These are phyloP conservation scores for Metallyticus violacea DNA, from an alignment of 2,888 invertebrate genomes.

Conservation along the genomic window DNA sequence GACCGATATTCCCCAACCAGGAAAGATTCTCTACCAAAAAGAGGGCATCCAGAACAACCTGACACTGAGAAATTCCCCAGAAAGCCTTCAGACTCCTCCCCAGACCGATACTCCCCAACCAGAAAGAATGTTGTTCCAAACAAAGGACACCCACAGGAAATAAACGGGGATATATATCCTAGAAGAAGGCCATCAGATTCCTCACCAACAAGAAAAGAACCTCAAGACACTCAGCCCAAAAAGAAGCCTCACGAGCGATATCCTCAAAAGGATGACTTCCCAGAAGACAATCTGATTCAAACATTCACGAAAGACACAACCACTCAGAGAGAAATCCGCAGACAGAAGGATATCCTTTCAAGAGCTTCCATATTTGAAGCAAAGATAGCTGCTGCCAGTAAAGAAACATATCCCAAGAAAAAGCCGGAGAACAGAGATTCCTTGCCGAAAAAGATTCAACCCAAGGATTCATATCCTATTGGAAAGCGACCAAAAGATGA, in stretches of 20 bases:
- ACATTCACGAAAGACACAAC: constrained; percentile 2
- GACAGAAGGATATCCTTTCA: constrained; percentile 49
- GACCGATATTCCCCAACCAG: neutral
- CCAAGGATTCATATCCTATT: neutral
- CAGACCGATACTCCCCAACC: neutral
- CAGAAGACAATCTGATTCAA: neutral
- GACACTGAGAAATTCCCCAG: neutral
- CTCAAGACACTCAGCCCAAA: neutral
- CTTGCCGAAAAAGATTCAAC: neutral
- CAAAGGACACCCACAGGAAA: neutral
- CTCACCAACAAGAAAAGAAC: neutral
- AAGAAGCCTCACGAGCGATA: neutral
- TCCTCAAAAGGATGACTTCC: neutral
- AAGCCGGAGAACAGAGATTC: neutral
- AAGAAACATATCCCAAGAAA: neutral
- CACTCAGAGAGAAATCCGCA: constrained; percentile 24
- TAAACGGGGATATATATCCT: neutral
- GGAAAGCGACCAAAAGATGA: neutral
- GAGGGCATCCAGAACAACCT: neutral
- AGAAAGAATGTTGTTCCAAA: neutral
- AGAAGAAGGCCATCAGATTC: neutral
- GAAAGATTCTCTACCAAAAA: neutral
- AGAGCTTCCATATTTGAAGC: constrained; percentile 52
- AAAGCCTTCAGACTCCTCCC: neutral
- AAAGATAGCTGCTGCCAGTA: neutral